These are phyloP conservation scores for Colletes latitarsis DNA, from an alignment of 1,140 invertebrate genomes.

Conservation along the genomic window DNA sequence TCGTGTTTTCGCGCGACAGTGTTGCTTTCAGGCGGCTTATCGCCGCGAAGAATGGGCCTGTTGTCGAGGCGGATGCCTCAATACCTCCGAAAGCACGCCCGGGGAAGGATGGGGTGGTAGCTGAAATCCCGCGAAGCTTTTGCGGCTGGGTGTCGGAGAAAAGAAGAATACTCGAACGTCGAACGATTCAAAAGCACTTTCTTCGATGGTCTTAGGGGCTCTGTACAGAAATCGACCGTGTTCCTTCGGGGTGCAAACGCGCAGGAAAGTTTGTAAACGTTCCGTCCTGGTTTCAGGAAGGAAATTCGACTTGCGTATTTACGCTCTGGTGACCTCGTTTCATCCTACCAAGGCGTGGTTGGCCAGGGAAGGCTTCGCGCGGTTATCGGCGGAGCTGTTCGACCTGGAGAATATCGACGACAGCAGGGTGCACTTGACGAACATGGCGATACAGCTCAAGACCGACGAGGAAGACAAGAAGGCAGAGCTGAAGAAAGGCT, in stretches of 20 bases:
- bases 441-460: conserved; percentile 84
- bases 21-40: conserved; percentile 11
- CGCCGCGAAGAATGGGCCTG: conserved; percentile 19
- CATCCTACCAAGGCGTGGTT: conserved; percentile 85
- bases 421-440: conserved; percentile 82
- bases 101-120: background rate
- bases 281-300: conserved; percentile 74
- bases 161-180: conserved; percentile 19
- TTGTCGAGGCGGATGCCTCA: conserved; percentile 24
- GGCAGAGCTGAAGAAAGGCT: conserved; percentile 59
- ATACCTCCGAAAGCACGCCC: background rate
- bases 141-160: background rate
- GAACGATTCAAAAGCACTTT: conserved; percentile 30
- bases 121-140: conserved; percentile 13
- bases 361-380: conserved; percentile 84
- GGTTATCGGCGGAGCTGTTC: conserved; percentile 84
- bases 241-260: background rate
- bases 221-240: background rate
- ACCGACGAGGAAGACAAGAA: conserved; percentile 7
- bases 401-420: conserved; percentile 80
- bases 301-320: conserved; percentile 76
- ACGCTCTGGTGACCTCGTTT: conserved; percentile 78
- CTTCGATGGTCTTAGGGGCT: conserved; percentile 2
- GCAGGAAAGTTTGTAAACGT: conserved; percentile 8
- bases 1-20: conserved; percentile 72